Percentiles rank a stretch among this genome's conserved stretches.
Evolutionary conservation across 2,113 vertebrate genomes (phyloP).

Genomic region (Pongo pygmaeus): DNA sequence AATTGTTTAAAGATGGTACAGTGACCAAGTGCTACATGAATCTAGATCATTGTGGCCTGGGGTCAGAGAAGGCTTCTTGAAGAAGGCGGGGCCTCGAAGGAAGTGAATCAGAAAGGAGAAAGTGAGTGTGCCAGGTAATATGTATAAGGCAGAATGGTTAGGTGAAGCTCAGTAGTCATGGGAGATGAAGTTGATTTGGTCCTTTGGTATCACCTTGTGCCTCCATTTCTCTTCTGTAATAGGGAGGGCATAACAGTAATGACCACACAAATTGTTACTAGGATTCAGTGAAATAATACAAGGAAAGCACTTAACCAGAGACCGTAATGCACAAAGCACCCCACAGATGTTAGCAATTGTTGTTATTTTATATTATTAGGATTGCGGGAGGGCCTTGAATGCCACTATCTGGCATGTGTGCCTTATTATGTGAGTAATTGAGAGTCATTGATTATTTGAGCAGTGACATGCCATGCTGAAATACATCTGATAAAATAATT

Average conservation of each 20-base stretch:
- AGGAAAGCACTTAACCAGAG: conserved; percentile 16
- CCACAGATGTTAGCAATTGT: neutral
- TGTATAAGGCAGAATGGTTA: neutral
- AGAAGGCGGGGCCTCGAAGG: neutral
- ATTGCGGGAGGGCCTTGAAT: neutral
- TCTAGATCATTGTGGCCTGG: neutral
- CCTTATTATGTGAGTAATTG: neutral
- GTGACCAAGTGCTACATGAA: neutral
- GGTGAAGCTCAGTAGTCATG: neutral
- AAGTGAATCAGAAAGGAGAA: neutral
- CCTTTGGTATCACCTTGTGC: neutral
- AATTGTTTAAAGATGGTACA: neutral
- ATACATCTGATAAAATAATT: neutral
- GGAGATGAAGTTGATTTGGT: neutral
- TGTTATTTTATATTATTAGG: conserved; percentile 22
- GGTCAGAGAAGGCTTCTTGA: neutral
- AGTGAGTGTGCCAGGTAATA: neutral
- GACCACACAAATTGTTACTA: neutral
- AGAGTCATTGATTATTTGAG: neutral
- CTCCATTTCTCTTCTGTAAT: conserved; percentile 30
- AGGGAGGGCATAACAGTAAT: neutral
- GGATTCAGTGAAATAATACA: neutral
- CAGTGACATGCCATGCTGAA: neutral
- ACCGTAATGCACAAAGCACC: neutral
- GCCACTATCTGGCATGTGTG: neutral